Evolutionary conservation across 1,140 invertebrate genomes (phyloP).

Genomic region (Drosophila bipectinata): DNA sequence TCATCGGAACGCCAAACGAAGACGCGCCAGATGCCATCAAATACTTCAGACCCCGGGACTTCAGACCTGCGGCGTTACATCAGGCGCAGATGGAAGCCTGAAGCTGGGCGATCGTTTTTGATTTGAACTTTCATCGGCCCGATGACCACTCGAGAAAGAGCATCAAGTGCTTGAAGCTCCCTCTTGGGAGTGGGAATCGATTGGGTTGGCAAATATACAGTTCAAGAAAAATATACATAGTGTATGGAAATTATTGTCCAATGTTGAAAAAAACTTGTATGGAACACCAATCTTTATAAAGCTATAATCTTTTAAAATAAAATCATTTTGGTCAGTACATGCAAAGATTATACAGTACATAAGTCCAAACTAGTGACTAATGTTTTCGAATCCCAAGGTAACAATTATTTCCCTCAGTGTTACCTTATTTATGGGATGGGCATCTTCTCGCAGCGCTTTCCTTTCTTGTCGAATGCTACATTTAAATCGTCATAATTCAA

Average conservation of each 20-base stretch:
- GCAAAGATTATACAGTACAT: too few relatives aligned
- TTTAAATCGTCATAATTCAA: slow-evolving; percentile 60
- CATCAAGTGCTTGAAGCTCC: slow-evolving; percentile 38
- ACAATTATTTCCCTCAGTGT: slow-evolving; percentile 11
- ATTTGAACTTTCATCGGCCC: slow-evolving; percentile 59
- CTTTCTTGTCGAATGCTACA: slow-evolving; percentile 45
- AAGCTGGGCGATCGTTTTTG: slow-evolving; percentile 33
- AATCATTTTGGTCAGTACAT: too few relatives aligned
- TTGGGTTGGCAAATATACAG: slow-evolving; percentile 1
- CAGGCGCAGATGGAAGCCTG: slow-evolving; percentile 21
- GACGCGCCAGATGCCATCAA: slow-evolving; percentile 71
- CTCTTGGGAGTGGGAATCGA: slow-evolving; percentile 12
- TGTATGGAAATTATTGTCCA: not conserved
- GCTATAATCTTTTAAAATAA: too few relatives aligned
- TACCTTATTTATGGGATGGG: slow-evolving; percentile 16
- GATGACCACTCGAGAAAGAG: slow-evolving; percentile 33
- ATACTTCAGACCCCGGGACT: slow-evolving; percentile 47
- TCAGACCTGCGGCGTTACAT: slow-evolving; percentile 36
- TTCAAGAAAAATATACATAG: not conserved
- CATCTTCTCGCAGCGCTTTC: slow-evolving; percentile 15
- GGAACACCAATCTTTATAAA: too few relatives aligned
- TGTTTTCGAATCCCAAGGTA: too few relatives aligned
- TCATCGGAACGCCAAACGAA: slow-evolving; percentile 59
- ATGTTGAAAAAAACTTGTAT: too few relatives aligned
- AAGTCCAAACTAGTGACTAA: too few relatives aligned